Evolutionary conservation across 2,888 invertebrate species (phyloP).

Genomic region (Thymelicus lineola): DNA sequence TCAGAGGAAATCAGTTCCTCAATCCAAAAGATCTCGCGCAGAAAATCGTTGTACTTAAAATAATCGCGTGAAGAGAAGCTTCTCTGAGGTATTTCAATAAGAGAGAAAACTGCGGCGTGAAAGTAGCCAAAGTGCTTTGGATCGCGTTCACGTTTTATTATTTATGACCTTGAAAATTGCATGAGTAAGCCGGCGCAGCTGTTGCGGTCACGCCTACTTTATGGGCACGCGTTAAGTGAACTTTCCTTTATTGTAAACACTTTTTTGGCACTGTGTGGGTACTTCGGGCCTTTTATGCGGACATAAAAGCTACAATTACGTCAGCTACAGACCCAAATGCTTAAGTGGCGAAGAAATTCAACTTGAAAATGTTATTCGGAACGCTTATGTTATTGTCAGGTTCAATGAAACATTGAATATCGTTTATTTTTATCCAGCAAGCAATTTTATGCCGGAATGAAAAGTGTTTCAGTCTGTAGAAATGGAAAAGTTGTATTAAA

Average conservation of each 20-base stretch:
- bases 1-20: neutral
- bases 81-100: slow-evolving; percentile 70
- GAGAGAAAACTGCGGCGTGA: slow-evolving; percentile 81
- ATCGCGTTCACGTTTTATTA: slow-evolving; percentile 81
- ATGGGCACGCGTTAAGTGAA: slow-evolving; percentile 75
- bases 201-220: slow-evolving; percentile 81
- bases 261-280: slow-evolving; percentile 62
- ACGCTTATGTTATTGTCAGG: slow-evolving; percentile 4
- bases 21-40: slow-evolving; percentile 12
- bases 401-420: neutral
- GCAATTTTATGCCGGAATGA: too few relatives aligned
- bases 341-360: slow-evolving; percentile 21
- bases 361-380: slow-evolving; percentile 8
- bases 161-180: slow-evolving; percentile 85
- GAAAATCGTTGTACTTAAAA: slow-evolving; percentile 36
- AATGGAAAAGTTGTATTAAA: too few relatives aligned
- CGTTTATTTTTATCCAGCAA: neutral
- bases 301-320: slow-evolving; percentile 48
- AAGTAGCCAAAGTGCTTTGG: slow-evolving; percentile 81
- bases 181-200: slow-evolving; percentile 78
- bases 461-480: too few relatives aligned
- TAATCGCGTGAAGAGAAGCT: slow-evolving; percentile 44
- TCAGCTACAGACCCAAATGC: slow-evolving; percentile 41
- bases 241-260: slow-evolving; percentile 66
- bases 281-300: slow-evolving; percentile 40